phyloP scores from a whole-genome alignment of 2,888 invertebrate species.

The Aphrophora alni region DNA sequence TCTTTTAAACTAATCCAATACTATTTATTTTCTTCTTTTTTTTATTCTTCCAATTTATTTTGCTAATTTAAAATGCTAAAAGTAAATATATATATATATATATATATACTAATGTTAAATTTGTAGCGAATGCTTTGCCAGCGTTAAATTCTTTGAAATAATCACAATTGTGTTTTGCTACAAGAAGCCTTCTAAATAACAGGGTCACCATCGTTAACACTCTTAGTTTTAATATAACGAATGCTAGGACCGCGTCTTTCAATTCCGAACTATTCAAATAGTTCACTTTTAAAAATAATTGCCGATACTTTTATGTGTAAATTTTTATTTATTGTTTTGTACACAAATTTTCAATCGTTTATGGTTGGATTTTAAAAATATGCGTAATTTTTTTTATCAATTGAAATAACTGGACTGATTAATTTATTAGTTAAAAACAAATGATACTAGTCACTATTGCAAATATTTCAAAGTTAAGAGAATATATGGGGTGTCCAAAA shows the following conservation, averaged over 20 bases:
- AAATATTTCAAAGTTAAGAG: not conserved
- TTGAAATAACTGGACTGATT: conserved; percentile 26
- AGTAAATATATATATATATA: not conserved
- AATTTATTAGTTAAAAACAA: conserved; percentile 27
- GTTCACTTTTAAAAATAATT: not conserved
- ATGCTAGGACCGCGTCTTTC: conserved; percentile 49
- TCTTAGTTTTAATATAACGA: conserved; percentile 47
- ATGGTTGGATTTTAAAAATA: not conserved
- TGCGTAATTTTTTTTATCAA: not conserved
- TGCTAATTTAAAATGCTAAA: not conserved
- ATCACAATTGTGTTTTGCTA: conserved; percentile 23
- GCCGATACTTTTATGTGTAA: not conserved
- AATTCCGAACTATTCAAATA: conserved; percentile 26
- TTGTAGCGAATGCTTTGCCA: conserved; percentile 3
- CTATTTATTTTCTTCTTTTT: not conserved
- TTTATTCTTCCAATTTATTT: not conserved
- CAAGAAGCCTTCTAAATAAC: conserved; percentile 35
- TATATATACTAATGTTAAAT: not conserved
- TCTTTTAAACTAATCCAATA: not conserved
- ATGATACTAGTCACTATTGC: conserved; percentile 30
- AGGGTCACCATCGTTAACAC: conserved; percentile 33
- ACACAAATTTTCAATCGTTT: not conserved
- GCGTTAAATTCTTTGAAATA: not conserved
- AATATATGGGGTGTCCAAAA: not conserved
- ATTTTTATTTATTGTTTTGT: not conserved